Evolutionary conservation across 2,888 invertebrate genomes (phyloP).

Genomic region (Drosophila hamatofila): DNA sequence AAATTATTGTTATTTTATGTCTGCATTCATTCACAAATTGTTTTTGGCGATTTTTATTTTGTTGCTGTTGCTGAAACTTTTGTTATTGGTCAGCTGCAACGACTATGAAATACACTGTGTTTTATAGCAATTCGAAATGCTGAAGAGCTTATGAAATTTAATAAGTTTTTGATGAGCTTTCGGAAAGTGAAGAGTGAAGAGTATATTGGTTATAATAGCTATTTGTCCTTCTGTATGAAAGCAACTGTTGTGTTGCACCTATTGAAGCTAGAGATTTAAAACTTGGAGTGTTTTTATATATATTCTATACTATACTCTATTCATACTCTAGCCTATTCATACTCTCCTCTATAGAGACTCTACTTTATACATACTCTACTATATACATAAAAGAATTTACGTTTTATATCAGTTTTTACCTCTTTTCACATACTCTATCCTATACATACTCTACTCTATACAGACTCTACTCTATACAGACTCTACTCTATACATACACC

Average conservation of each 20-base stretch:
- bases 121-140: neutral
- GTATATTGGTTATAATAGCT: neutral
- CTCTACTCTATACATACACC: no score
- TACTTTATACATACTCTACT: neutral
- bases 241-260: neutral
- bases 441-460: no score
- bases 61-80: constrained; percentile 2
- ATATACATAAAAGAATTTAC: neutral
- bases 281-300: neutral
- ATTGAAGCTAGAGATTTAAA: neutral
- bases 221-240: neutral
- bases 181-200: no score
- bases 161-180: neutral
- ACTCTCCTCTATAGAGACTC: no score
- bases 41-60: constrained; percentile 46
- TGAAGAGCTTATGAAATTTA: neutral
- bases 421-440: no score
- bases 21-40: constrained; percentile 80
- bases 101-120: constrained; percentile 14
- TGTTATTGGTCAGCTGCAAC: constrained; percentile 11
- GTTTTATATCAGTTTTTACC: no score
- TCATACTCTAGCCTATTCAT: no score
- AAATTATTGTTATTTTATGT: constrained; percentile 79
- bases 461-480: no score
- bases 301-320: no score